Evolutionary conservation across 1,140 invertebrate species (phyloP).

Genomic region (Chrysopa pallens): DNA sequence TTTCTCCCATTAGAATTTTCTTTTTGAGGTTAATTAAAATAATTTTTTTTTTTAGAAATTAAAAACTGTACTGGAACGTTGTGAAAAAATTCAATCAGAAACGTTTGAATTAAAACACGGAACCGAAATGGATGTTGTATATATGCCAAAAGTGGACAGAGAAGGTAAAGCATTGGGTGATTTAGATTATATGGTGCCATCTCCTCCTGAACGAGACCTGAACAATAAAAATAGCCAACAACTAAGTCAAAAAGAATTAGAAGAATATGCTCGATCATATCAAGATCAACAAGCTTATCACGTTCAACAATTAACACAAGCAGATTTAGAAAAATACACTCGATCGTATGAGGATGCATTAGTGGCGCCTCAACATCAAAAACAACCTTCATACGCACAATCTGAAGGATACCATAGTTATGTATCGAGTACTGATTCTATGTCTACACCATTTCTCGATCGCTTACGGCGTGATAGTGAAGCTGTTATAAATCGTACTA

Average conservation of each 20-base stretch:
- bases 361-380: slow-evolving; percentile 43
- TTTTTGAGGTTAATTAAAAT: not conserved
- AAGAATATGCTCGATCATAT: slow-evolving; percentile 46
- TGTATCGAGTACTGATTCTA: slow-evolving; percentile 61
- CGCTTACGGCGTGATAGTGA: slow-evolving; percentile 39
- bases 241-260: slow-evolving; percentile 45
- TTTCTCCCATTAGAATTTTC: too few species aligned
- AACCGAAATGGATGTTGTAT: slow-evolving; percentile 24
- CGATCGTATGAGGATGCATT: slow-evolving; percentile 35
- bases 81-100: slow-evolving; percentile 48
- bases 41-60: slow-evolving; percentile 28
- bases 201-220: slow-evolving; percentile 52
- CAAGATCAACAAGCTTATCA: slow-evolving; percentile 46
- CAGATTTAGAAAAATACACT: slow-evolving; percentile 51
- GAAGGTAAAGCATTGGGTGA: slow-evolving; percentile 43
- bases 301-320: slow-evolving; percentile 45
- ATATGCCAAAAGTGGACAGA: slow-evolving; percentile 42
- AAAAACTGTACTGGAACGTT: slow-evolving; percentile 56
- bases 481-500: slow-evolving; percentile 19
- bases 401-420: slow-evolving; percentile 69
- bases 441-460: slow-evolving; percentile 61
- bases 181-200: slow-evolving; percentile 51
- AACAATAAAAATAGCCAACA: slow-evolving; percentile 24
- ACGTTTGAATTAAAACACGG: slow-evolving; percentile 33
- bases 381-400: slow-evolving; percentile 59